Percentiles rank a stretch among this genome's conserved stretches.
Evolutionary conservation across 2,888 invertebrate genomes (phyloP).

Genomic region (Lasioglossum pauxillum): DNA sequence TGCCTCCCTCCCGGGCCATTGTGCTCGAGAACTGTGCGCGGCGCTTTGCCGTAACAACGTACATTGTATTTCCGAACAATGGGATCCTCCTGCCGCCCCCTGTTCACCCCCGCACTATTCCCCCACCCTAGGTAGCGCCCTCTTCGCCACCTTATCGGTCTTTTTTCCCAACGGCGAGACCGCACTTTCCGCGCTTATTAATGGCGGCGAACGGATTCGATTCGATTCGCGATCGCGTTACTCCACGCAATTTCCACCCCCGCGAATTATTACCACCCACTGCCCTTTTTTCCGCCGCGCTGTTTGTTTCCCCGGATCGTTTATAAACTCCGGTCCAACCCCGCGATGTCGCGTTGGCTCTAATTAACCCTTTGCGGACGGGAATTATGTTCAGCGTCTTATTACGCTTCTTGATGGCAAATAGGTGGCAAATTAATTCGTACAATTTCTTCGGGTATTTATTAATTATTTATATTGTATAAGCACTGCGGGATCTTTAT

Average conservation of each 20-base stretch:
- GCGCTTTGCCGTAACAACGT: constrained; percentile 75
- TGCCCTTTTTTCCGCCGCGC: not conserved
- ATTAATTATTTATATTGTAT: not conserved
- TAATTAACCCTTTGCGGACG: not conserved
- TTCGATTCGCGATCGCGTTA: constrained; percentile 46
- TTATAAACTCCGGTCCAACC: not conserved
- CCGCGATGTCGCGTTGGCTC: not conserved
- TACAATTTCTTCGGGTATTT: not conserved
- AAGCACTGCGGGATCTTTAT: not conserved
- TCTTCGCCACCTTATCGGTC: constrained; percentile 60
- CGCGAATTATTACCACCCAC: constrained; percentile 20
- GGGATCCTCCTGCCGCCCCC: constrained; percentile 63
- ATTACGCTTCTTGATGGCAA: not conserved
- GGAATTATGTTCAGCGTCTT: not conserved
- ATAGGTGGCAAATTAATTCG: not conserved
- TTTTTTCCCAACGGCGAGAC: constrained; percentile 65
- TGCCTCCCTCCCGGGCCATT: constrained; percentile 65
- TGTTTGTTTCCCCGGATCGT: not conserved
- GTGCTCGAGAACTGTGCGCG: constrained; percentile 70
- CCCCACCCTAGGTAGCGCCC: constrained; percentile 8
- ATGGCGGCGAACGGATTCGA: constrained; percentile 59
- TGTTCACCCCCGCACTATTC: not conserved
- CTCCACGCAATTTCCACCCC: not conserved
- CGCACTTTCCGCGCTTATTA: constrained; percentile 66
- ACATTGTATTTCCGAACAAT: constrained; percentile 78